A percentile compares a stretch with the other conserved stretches of the same genome.
phyloP scores from a whole-genome alignment of 30 jellyfish, hydroid and myxozoan species.

The Morbakka virulenta region DNA sequence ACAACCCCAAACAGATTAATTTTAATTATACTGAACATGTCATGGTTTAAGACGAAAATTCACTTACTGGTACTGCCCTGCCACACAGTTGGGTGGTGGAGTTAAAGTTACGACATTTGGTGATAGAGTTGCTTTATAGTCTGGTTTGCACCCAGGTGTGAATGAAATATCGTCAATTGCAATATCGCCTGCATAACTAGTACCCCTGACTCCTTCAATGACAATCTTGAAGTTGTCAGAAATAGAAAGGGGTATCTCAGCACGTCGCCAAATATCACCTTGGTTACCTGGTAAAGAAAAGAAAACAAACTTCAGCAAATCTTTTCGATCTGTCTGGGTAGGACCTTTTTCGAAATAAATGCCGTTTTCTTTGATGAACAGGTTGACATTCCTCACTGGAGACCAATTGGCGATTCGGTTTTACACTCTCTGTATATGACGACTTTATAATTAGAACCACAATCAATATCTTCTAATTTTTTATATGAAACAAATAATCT shows the following conservation, averaged over 20 bases:
- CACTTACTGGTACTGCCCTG: slow-evolving; percentile 89
- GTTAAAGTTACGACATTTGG: slow-evolving; percentile 72
- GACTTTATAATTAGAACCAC: too few species aligned
- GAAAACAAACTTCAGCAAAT: background rate
- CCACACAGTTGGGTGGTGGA: slow-evolving; percentile 92
- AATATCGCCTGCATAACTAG: slow-evolving; percentile 69
- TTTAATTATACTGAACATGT: too few species aligned
- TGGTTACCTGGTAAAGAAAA: slow-evolving; percentile 63
- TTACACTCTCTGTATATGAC: too few species aligned
- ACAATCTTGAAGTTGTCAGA: slow-evolving; percentile 66
- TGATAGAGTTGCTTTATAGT: slow-evolving; percentile 73
- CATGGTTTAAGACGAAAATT: too few species aligned
- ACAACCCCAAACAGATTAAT: too few species aligned
- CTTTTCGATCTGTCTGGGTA: too few species aligned
- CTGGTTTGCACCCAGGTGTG: slow-evolving; percentile 95
- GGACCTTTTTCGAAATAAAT: too few species aligned
- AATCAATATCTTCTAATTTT: too few species aligned
- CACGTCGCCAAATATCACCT: slow-evolving; percentile 90
- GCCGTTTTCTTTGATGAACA: too few species aligned
- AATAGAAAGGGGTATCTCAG: slow-evolving; percentile 50
- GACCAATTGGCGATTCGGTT: too few species aligned
- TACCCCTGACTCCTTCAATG: slow-evolving; percentile 91
- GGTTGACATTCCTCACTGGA: too few species aligned
- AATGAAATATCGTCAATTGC: slow-evolving; percentile 94
- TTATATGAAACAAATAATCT: too few species aligned